These are phyloP conservation scores for Marcusenius ussheri DNA, from an alignment of 2,113 vertebrate genomes.

Conservation along the genomic window DNA sequence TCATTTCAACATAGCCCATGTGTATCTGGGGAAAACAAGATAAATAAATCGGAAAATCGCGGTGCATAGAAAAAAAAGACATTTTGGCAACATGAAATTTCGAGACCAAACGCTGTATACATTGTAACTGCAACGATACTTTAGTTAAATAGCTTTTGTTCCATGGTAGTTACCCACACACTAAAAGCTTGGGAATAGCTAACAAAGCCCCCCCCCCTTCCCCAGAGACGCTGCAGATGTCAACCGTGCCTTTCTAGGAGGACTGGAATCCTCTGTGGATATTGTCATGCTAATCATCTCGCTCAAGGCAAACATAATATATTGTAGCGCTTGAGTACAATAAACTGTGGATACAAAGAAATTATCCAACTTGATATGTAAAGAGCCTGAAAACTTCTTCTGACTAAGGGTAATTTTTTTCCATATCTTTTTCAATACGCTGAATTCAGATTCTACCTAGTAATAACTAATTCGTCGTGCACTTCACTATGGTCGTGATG, in stretches of 20 bases:
- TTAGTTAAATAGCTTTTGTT: not conserved
- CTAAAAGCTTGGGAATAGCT: not conserved
- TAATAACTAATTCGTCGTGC: not conserved
- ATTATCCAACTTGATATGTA: not conserved
- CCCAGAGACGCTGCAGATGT: slow-evolving; percentile 13
- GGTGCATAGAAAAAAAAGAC: not conserved
- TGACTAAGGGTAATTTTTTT: not conserved
- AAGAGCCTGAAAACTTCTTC: not conserved
- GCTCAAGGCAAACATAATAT: slow-evolving; percentile 3
- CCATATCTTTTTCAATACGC: not conserved
- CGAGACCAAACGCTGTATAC: not conserved
- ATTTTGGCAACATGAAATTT: not conserved
- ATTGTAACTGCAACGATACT: not conserved
- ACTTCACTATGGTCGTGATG: not conserved
- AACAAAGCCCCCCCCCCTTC: not conserved
- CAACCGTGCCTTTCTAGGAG: not conserved
- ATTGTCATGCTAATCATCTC: slow-evolving; percentile 22
- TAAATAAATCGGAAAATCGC: not conserved
- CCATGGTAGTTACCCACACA: not conserved
- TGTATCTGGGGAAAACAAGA: not conserved
- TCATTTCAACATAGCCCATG: no score
- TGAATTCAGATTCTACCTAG: not conserved
- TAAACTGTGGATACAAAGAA: not conserved
- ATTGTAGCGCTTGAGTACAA: not conserved
- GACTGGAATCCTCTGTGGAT: slow-evolving; percentile 1